Percentiles rank a stretch among this genome's conserved stretches.
phyloP scores from a whole-genome alignment of 2,113 vertebrate species.

The Grammomys surdaster region DNA sequence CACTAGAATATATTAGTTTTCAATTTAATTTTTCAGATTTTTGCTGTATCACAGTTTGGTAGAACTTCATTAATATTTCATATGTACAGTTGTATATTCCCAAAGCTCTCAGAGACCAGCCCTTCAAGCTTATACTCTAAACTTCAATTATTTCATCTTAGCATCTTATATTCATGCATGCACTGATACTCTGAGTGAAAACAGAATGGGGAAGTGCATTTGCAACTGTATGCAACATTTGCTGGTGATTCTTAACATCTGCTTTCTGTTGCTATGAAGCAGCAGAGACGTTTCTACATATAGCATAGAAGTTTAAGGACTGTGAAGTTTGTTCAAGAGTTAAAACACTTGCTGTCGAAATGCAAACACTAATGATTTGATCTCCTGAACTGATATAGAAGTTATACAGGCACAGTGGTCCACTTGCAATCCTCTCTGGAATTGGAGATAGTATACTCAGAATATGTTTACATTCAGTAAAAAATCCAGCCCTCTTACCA shows the following conservation, averaged over 20 bases:
- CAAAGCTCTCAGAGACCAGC: neutral
- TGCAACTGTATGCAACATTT: neutral
- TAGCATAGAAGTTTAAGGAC: neutral
- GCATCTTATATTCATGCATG: neutral
- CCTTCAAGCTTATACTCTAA: neutral
- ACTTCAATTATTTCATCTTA: neutral
- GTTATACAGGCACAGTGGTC: too few species aligned
- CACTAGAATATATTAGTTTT: neutral
- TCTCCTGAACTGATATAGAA: neutral
- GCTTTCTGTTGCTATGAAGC: neutral
- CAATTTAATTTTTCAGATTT: neutral
- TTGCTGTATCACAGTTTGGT: neutral
- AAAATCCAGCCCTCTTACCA: neutral
- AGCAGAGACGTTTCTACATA: neutral
- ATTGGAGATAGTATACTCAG: neutral
- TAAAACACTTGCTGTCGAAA: neutral
- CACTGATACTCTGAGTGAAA: neutral
- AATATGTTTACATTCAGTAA: neutral
- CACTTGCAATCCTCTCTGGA: neutral
- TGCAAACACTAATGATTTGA: too few species aligned
- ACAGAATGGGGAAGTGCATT: fast-evolving
- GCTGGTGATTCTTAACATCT: neutral
- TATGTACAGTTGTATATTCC: neutral
- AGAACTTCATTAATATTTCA: neutral
- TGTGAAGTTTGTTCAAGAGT: too few species aligned